Base-by-base conservation (phyloP, 2,113 vertebrate species). In the Campylomormyrus tamandua region DNA sequence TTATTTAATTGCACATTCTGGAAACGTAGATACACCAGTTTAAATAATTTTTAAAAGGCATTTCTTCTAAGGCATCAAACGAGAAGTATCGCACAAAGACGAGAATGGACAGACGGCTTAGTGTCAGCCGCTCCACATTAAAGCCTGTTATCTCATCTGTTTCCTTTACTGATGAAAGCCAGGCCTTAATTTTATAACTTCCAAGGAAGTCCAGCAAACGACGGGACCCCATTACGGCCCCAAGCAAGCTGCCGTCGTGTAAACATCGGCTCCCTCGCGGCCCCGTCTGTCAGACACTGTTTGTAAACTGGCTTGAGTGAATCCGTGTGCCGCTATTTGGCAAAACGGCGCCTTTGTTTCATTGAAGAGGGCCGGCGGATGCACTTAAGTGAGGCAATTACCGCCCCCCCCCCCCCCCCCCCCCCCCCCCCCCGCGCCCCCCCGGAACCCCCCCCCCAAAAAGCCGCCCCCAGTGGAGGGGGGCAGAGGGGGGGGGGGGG, bases 81-180 rank as follows among this genome's bases (percentile, higher is more conserved):
- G 6, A 11, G 39, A 48, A 11, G 3, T 1, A 48, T 10, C 39
- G 8, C 7, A 42, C 46, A 39, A 42, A 45, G 77, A 58, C 1
- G 27, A 52, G 21, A 49, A 49, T 21, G n/a, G n/a, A 89, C 56
- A 21, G n/a, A 74, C 27, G 45, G 6, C 39, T 89, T 11, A 45
- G 52, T 45, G 19, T 42, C 24, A 50, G 42, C n/a, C 5, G 2
- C 77, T 24, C 49, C 49, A 5, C 9, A 21, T 53, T 56, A 21
- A 10, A 56, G 8, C 9, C n/a, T 9, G 35, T 58, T 31, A 13
- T 84, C 39, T 46, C 39, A 46, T 31, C 52, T 31, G 80, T 74
- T 31, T 84, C 35, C 35, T 42, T 46, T 13, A 84, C 50, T 83
- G 80, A 83, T 89, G 77, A 89, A 89, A 89, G 21, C 89, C 89